Evolutionary conservation across 2,888 invertebrate species (phyloP).

Genomic region (Labia minor): DNA sequence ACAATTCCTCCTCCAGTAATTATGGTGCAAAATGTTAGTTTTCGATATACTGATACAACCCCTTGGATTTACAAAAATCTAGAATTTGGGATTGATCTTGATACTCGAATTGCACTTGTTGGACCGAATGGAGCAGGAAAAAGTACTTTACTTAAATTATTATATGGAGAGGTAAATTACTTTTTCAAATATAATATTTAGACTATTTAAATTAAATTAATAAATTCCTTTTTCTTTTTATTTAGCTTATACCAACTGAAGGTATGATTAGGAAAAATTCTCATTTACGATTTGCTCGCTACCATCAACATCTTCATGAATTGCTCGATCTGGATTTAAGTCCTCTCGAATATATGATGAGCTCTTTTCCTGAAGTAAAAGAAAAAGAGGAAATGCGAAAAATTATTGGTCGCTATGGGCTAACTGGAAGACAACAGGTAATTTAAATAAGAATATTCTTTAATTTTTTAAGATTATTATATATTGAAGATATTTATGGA

Average conservation of each 20-base stretch:
- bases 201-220: not conserved
- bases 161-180: conserved; percentile 74
- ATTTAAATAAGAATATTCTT: no score
- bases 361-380: conserved; percentile 88
- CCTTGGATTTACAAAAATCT: conserved; percentile 94
- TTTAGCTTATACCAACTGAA: conserved; percentile 74
- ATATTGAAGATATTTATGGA: no score
- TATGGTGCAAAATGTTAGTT: conserved; percentile 97
- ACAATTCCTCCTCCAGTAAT: conserved; percentile 97
- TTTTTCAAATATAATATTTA: not conserved
- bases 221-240: conserved; percentile 25
- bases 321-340: conserved; percentile 86
- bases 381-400: conserved; percentile 98
- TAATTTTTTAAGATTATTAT: no score
- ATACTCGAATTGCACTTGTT: conserved; percentile 87
- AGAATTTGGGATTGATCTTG: conserved; percentile 98
- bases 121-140: conserved; percentile 99
- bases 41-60: conserved; percentile 74
- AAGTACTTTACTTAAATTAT: conserved; percentile 88
- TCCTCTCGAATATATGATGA: conserved; percentile 98
- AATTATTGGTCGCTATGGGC: conserved; percentile 94
- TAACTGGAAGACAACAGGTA: conserved; percentile 90
- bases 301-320: conserved; percentile 98
- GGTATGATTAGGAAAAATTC: conserved; percentile 98
- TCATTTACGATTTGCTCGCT: conserved; percentile 91